Conservation (phyloP, 2,888 invertebrate species). For the Idaea biselata region DNA sequence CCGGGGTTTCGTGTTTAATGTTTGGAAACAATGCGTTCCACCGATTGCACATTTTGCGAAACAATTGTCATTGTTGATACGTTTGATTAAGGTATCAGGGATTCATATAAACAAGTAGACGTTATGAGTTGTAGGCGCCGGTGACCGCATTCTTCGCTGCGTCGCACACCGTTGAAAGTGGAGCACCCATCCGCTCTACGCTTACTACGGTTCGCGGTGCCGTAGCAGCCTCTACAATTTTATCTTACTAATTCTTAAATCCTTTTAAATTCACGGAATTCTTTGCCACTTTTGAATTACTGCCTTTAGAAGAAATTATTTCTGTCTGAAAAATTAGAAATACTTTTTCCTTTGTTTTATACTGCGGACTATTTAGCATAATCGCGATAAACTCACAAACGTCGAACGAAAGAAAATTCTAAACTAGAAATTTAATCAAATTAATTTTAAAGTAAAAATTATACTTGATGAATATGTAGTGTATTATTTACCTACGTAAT, state of each 20-base stretch:
- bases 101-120: conserved; percentile 41
- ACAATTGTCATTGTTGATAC: conserved; percentile 28
- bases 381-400: neutral
- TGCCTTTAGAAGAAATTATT: no score
- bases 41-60: conserved; percentile 18
- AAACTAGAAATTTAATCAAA: neutral
- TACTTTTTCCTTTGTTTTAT: neutral
- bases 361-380: neutral
- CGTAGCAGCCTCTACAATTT: conserved; percentile 23
- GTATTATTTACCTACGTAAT: neutral
- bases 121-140: conserved; percentile 47
- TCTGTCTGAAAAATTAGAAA: neutral
- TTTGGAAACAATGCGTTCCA: conserved; percentile 22
- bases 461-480: neutral
- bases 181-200: conserved; percentile 63
- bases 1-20: conserved; percentile 1
- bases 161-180: conserved; percentile 56
- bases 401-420: neutral
- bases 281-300: no score
- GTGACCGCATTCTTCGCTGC: conserved; percentile 69
- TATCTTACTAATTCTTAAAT: neutral
- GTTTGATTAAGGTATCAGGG: conserved; percentile 32
- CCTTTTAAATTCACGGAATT: neutral
- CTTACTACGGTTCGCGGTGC: conserved; percentile 51
- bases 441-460: neutral